phyloP scores from a whole-genome alignment of 2,797 vertebrate genomes.

The Psittacula echo region DNA sequence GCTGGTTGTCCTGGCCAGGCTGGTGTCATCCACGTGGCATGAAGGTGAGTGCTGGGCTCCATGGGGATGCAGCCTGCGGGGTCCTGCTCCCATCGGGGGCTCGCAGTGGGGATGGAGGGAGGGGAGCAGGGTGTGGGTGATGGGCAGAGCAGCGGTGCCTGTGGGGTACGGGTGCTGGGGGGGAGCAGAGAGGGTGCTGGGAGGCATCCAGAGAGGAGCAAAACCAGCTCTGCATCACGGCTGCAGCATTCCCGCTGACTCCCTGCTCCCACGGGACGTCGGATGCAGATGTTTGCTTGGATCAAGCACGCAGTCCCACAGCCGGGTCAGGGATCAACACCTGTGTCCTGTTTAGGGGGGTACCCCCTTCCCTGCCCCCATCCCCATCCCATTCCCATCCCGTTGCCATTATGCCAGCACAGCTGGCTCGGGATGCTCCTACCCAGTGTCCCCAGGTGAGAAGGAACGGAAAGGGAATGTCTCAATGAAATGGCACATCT shows the following conservation, averaged over 20 bases:
- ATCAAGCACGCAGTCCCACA: background rate
- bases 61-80: accelerated
- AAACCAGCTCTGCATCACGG: constrained; percentile 1
- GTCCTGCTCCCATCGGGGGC: accelerated
- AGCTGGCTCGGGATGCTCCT: background rate
- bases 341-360: background rate
- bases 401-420: background rate
- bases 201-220: constrained; percentile 42
- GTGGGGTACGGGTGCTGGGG: background rate
- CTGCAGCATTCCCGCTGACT: constrained; percentile 53
- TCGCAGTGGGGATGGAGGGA: accelerated
- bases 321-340: background rate
- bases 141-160: background rate
- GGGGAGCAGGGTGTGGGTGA: accelerated
- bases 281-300: constrained; percentile 56
- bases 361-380: background rate
- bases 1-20: constrained; percentile 68
- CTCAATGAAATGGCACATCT: background rate
- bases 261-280: constrained; percentile 29
- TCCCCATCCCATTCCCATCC: background rate
- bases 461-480: background rate
- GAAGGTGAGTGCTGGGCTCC: constrained; percentile 71
- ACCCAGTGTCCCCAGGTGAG: background rate
- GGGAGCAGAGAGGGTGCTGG: background rate
- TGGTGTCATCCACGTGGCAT: constrained; percentile 74